Evolutionary conservation across 64 coral and sea anemone genomes (phyloP).

Genomic region (Dendrophyllia cribrosa): DNA sequence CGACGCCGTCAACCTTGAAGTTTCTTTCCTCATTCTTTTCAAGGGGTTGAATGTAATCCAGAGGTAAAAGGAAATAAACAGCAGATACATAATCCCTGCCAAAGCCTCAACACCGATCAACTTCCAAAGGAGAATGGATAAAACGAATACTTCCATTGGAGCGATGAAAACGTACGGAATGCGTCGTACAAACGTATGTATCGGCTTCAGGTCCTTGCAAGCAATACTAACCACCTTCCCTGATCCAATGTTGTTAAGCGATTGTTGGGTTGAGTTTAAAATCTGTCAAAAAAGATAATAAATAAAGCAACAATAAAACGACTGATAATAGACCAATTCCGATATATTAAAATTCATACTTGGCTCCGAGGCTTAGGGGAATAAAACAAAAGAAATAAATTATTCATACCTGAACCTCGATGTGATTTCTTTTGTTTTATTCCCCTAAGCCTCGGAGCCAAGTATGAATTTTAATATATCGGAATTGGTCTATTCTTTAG

Average conservation of each 20-base stretch:
- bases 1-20: slow-evolving; percentile 25
- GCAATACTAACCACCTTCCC: slow-evolving; percentile 48
- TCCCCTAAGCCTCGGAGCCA: too few relatives aligned
- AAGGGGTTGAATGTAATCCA: neutral
- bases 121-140: slow-evolving; percentile 50
- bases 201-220: slow-evolving; percentile 56
- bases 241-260: slow-evolving; percentile 27
- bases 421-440: too few relatives aligned
- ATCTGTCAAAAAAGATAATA: neutral
- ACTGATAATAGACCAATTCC: too few relatives aligned
- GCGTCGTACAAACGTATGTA: slow-evolving; percentile 44
- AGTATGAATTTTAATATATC: too few relatives aligned
- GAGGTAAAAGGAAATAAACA: slow-evolving; percentile 44
- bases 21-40: neutral
- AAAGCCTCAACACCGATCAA: slow-evolving; percentile 50
- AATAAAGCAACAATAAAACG: neutral
- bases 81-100: slow-evolving; percentile 27
- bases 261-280: slow-evolving; percentile 11
- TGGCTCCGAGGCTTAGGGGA: too few relatives aligned
- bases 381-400: too few relatives aligned
- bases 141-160: slow-evolving; percentile 40
- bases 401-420: too few relatives aligned
- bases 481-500: too few relatives aligned
- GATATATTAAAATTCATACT: too few relatives aligned
- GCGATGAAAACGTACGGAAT: slow-evolving; percentile 46